Evolutionary conservation across 2,113 vertebrate genomes (phyloP), one percentile per base, ranked within the genome.

Genomic region (Lamprotornis superbus): DNA sequence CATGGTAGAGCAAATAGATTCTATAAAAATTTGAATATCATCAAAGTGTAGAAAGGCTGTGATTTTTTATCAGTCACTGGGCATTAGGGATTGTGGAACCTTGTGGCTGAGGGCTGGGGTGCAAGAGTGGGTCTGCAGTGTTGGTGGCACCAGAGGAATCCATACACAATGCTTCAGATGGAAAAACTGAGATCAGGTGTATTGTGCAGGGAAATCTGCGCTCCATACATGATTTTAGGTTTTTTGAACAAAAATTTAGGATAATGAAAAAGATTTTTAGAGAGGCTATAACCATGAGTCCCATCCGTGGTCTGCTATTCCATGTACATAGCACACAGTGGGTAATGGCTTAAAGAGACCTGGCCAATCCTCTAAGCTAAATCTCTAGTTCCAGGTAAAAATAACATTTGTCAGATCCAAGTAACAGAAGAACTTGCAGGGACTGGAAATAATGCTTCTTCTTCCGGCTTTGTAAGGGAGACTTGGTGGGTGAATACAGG

Each of bases 241-340:
- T 50, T 61, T 70, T 44, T 22, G 3, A 64, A 68, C 9, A 68
- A 40, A 59, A 89, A 39, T 30, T 30, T 9, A 60, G 21, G 27
- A 31, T 60, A 68, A 46, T 33, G 12, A 8, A 10, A n/a, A 77
- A 57, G 25, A 16, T 2, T 12, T 53, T 35, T 9, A 8, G 5
- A 3, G 7, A 5, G 13, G 2, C 6, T 80, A 16, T 49, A 82
- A 49, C 24, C 2, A 2, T 23, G 19, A 14, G 13, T 28, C 14
- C 31, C 11, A 55, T 23, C 13, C 17, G 22, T 39, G 12, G 23
- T 50, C 42, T 63, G 10, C 46, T 74, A 15, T 77, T 89, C 80
- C 6, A 6, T 5, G 1, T 30, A 16, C 0, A 0, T 18, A 60
- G 10, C 25, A 78, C 37, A 12, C 2, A 15, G 46, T 16, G 28